A percentile compares a stretch with the other conserved stretches of the same genome.
These are phyloP conservation scores for Chouioia cunea DNA, from an alignment of 2,888 invertebrate genomes.

Conservation along the genomic window DNA sequence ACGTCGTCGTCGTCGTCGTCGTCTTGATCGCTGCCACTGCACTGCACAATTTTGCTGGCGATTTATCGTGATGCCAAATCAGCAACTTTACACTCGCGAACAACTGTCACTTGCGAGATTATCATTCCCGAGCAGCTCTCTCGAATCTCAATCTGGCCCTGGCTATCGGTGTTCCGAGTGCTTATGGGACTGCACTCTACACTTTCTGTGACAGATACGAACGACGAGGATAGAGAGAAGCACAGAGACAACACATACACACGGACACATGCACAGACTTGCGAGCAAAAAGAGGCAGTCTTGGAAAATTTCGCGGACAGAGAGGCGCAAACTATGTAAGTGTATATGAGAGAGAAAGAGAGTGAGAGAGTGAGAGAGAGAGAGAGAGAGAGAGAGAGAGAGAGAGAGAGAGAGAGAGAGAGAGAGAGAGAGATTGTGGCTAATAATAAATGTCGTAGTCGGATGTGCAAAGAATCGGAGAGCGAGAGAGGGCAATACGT, in stretches of 20 bases:
- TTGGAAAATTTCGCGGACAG: conserved; percentile 46
- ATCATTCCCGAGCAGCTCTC: conserved; percentile 14
- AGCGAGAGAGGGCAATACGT: not conserved
- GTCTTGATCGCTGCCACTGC: not conserved
- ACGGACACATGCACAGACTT: not conserved
- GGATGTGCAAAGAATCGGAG: not conserved
- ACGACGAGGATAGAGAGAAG: not conserved
- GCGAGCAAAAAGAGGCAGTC: conserved; percentile 13
- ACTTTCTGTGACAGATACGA: not conserved
- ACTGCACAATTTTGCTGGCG: too few species aligned
- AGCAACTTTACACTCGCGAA: not conserved
- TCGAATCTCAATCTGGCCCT: conserved; percentile 6
- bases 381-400: conserved; percentile 6
- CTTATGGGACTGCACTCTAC: not conserved
- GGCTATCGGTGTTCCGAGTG: not conserved
- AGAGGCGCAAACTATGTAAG: conserved; percentile 43
- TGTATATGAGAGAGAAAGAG: conserved; percentile 16
- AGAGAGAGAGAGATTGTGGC: too few species aligned
- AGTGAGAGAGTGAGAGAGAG: conserved; percentile 26
- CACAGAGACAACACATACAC: conserved; percentile 11
- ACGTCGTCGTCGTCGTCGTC: not conserved
- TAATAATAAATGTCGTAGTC: too few species aligned
- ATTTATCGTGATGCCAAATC: not conserved
- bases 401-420: not conserved
- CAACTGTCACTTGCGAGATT: conserved; percentile 2